These are phyloP conservation scores for Misgurnus anguillicaudatus DNA, from an alignment of 2,113 vertebrate genomes.

Conservation along the genomic window DNA sequence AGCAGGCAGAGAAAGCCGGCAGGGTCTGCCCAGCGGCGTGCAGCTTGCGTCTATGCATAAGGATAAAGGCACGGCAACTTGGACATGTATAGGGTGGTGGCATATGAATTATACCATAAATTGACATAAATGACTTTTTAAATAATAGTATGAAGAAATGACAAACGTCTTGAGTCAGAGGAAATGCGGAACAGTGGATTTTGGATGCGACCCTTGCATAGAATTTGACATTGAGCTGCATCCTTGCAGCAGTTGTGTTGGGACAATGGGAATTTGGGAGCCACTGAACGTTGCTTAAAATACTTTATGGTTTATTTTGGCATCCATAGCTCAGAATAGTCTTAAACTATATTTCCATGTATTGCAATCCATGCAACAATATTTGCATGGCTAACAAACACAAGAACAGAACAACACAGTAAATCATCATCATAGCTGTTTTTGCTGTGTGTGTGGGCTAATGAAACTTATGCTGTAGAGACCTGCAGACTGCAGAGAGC, in stretches of 20 bases:
- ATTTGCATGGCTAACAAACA: conserved; percentile 16
- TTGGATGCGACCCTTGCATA: neutral
- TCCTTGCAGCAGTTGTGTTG: conserved; percentile 14
- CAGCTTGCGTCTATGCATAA: conserved; percentile 32
- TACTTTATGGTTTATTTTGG: neutral
- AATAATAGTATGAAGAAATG: neutral
- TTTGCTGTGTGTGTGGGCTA: conserved; percentile 26
- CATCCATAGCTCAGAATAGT: neutral
- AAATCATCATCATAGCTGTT: neutral
- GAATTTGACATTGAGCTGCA: conserved; percentile 20
- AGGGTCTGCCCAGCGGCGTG: conserved; percentile 11
- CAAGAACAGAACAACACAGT: neutral
- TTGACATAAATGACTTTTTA: too few species aligned
- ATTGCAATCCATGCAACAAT: neutral
- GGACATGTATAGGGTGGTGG: neutral
- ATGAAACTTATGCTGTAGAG: conserved; percentile 33
- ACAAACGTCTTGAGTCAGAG: neutral
- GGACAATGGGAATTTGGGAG: conserved; percentile 4
- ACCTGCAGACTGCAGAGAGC: conserved; percentile 45
- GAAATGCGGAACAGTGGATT: neutral
- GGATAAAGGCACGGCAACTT: neutral
- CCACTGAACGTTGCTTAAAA: neutral
- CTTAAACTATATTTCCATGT: neutral
- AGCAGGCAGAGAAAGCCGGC: conserved; percentile 23
- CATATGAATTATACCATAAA: neutral